phyloP scores from a whole-genome alignment of 2,888 invertebrate species.

The Pseudococcus jackbeardsleyi region DNA sequence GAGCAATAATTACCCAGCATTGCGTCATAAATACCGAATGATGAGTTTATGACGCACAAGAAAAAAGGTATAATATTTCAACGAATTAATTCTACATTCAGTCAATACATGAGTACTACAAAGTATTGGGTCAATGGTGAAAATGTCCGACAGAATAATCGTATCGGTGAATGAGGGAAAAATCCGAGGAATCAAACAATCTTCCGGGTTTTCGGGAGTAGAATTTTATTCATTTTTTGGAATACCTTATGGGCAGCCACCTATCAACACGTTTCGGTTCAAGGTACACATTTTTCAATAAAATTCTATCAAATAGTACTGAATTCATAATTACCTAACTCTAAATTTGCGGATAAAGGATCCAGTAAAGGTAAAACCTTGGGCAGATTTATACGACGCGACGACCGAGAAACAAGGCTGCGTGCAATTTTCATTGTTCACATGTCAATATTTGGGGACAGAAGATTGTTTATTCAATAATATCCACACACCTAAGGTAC shows the following conservation, averaged over 20 bases:
- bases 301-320: neutral
- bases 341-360: neutral
- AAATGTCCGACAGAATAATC: neutral
- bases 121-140: neutral
- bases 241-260: neutral
- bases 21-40: neutral
- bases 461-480: constrained; percentile 29
- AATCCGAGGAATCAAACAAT: neutral
- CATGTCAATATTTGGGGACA: neutral
- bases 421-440: neutral
- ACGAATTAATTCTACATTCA: neutral
- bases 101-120: too few species aligned
- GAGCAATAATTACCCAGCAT: neutral
- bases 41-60: neutral
- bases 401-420: neutral
- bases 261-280: neutral
- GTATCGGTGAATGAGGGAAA: neutral
- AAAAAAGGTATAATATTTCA: neutral
- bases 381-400: neutral
- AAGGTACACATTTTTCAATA: neutral
- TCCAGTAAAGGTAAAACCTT: neutral
- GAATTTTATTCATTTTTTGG: constrained; percentile 11
- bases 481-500: neutral
- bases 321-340: neutral
- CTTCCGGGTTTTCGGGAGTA: neutral